Evolutionary conservation across 2,797 vertebrate genomes (phyloP).

Genomic region (Coregonus suidteri): DNA sequence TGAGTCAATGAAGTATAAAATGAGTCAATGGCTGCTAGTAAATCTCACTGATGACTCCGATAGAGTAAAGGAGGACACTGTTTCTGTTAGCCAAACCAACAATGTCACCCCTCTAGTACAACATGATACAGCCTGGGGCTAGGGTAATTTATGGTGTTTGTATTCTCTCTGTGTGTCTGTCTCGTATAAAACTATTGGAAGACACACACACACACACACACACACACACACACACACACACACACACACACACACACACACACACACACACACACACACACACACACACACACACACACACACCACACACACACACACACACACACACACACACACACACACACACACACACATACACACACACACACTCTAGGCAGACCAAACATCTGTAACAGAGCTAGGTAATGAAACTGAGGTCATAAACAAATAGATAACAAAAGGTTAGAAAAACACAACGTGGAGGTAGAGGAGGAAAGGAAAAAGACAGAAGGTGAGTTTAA

Average conservation of each 20-base stretch:
- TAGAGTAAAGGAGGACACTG: not conserved
- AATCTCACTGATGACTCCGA: not conserved
- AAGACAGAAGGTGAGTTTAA: not conserved
- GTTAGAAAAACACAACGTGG: constrained; percentile 21
- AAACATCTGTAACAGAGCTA: constrained; percentile 29
- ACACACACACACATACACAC: not conserved
- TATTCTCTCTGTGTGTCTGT: not conserved
- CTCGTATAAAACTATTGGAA: constrained; percentile 29
- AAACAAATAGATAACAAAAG: constrained; percentile 25
- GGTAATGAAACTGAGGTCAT: constrained; percentile 26
- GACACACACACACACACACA: not conserved
- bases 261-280: not conserved
- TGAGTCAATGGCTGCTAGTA: not conserved
- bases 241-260: not conserved
- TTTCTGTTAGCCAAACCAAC: not conserved
- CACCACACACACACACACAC: not conserved
- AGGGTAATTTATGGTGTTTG: no score
- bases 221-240: not conserved
- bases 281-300: not conserved
- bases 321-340: not conserved
- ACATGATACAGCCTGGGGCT: no score
- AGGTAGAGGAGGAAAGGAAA: not conserved
- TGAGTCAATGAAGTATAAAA: not conserved
- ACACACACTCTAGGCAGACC: not conserved
- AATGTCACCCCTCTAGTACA: not conserved